These are phyloP conservation scores for Epizoanthus stellaris DNA, from an alignment of 92 coral and sea anemone genomes.

Conservation along the genomic window DNA sequence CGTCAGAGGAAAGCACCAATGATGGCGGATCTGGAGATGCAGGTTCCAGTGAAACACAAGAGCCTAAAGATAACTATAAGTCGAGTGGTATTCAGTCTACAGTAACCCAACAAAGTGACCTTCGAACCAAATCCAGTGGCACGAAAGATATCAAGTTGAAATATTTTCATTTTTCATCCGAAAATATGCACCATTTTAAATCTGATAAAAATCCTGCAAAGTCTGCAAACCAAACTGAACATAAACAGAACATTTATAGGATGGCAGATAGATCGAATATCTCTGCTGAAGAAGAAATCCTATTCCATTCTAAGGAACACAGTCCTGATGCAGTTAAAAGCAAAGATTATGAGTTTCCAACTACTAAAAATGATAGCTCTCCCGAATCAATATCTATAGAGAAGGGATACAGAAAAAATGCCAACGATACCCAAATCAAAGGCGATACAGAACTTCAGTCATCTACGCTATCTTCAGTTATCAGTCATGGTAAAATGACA, in stretches of 20 bases:
- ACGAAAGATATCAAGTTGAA: background rate
- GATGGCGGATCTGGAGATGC: constrained; percentile 12
- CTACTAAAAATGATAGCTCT: background rate
- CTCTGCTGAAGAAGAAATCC: background rate
- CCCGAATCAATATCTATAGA: background rate
- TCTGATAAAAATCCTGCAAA: background rate
- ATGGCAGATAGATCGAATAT: background rate
- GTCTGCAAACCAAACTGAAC: background rate
- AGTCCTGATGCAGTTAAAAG: background rate
- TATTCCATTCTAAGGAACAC: background rate
- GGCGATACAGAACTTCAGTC: no score
- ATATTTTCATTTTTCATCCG: background rate
- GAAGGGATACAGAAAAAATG: background rate
- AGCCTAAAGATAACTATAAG: background rate
- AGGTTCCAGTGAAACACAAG: background rate
- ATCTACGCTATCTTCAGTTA: background rate
- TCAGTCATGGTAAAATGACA: background rate
- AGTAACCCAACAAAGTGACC: background rate
- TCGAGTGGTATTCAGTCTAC: background rate
- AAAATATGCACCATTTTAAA: background rate
- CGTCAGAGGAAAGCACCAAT: constrained; percentile 4
- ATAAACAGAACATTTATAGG: background rate
- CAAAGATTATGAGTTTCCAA: background rate
- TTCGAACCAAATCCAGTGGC: background rate
- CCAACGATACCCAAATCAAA: no score